Evolutionary conservation across 2,113 vertebrate species (phyloP), one percentile per base, ranked within the genome.

Genomic region (Paratilapia polleni): DNA sequence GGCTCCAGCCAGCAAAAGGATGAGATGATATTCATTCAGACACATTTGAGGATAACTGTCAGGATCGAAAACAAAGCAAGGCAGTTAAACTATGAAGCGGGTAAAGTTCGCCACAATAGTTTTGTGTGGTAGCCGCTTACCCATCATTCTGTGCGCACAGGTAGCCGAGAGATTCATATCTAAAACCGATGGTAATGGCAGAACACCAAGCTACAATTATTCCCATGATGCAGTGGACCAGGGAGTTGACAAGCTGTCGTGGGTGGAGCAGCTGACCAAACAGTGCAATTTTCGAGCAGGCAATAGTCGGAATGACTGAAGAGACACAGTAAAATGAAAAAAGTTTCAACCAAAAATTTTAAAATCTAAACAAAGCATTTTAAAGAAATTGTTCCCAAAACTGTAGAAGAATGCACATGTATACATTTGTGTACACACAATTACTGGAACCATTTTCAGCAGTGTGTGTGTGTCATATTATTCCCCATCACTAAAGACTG

Each of bases 21-120:
- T 96, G 58, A 99, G 95, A 81, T 99, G 97, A 84, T 97, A 94
- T 52, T 99, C 98, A 31, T 99, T 99, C 81, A 99, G 93, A 93
- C 97, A 99, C 92, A 94, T 89, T 34, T 89, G 90, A 56, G 86
- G 15, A 84, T 74, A 54, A 59, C 87, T 94, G 94, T 58, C 86
- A 19, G 83, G 81, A 73, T 68, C 11, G 22, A 62, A 86, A 83
- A 82, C 15, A 83, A 62, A 86, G 2, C 1, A 4, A 57, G 7
- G 2, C n/a, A 60, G 54, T 85, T 56, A 84, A 54, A 78, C 22
- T 7, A 15, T 2, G 17, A 79, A 31, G 11, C 1, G 9, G 22
- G 19, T 31, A 17, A 60, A 54, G 10, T 41, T 84, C 6, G n/a
- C 34, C 1, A 20, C 8, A 14, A 60, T 14, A 52, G 8, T 43